Evolutionary conservation across 1,140 invertebrate species (phyloP).

Genomic region (Elymnias hypermnestra): DNA sequence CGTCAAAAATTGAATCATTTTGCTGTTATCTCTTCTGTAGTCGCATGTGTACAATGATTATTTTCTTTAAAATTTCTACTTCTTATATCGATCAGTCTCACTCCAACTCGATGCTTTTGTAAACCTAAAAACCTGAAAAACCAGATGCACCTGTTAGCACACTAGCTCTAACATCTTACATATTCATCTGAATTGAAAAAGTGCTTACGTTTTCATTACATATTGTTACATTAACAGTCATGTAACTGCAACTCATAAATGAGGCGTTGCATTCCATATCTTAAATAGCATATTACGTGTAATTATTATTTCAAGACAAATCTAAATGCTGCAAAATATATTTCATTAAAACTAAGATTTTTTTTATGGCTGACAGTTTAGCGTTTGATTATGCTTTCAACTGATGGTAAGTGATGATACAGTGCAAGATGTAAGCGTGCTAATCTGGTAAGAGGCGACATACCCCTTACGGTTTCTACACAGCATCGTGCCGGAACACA

Average conservation of each 20-base stretch:
- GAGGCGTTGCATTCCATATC: neutral
- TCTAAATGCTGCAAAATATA: no score
- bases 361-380: no score
- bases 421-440: no score
- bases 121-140: constrained; percentile 20
- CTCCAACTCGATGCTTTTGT: constrained; percentile 17
- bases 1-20: constrained; percentile 16
- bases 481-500: no score
- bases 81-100: constrained; percentile 33
- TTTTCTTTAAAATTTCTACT: constrained; percentile 7
- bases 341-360: no score
- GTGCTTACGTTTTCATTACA: constrained; percentile 7
- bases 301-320: no score
- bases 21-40: constrained; percentile 16
- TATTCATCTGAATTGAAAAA: constrained; percentile 5
- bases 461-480: no score
- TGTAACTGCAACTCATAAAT: neutral
- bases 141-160: constrained; percentile 29
- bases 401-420: no score
- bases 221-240: constrained; percentile 9
- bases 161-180: neutral
- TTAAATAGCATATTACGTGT: no score
- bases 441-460: no score
- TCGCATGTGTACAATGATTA: constrained; percentile 28
- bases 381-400: no score